Evolutionary conservation across 2,113 vertebrate species (phyloP).

Genomic region (Emydocephalus ijimae): DNA sequence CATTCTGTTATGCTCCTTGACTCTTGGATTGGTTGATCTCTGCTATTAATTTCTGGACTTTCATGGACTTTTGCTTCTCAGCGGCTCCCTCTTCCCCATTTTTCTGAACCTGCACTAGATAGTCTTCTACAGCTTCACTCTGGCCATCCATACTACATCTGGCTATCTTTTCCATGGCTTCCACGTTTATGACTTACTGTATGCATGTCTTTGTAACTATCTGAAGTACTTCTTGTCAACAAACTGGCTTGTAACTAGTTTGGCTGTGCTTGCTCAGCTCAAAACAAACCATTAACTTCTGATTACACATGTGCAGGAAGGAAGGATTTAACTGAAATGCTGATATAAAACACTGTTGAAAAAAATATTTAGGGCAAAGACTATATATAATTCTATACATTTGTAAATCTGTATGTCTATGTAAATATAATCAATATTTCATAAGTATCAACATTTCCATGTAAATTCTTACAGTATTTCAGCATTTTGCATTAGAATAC

Average conservation of each 20-base stretch:
- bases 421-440: background rate
- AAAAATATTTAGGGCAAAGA: background rate
- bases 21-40: background rate
- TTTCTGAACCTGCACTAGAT: background rate
- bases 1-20: background rate
- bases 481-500: background rate
- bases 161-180: background rate
- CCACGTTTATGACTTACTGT: background rate
- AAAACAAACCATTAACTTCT: background rate
- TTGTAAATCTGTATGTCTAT: background rate
- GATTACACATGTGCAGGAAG: background rate
- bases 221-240: background rate
- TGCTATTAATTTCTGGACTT: background rate
- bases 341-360: background rate
- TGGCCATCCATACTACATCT: background rate
- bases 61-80: background rate
- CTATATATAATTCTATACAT: background rate
- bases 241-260: background rate
- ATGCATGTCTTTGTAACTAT: background rate
- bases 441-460: background rate
- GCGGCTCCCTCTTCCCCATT: background rate
- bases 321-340: background rate
- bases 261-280: background rate
- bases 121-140: background rate
- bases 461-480: background rate